Percentiles rank a stretch among this genome's conserved stretches.
Evolutionary conservation across 1,140 invertebrate genomes (phyloP).

Genomic region (Rhyzopertha dominica): DNA sequence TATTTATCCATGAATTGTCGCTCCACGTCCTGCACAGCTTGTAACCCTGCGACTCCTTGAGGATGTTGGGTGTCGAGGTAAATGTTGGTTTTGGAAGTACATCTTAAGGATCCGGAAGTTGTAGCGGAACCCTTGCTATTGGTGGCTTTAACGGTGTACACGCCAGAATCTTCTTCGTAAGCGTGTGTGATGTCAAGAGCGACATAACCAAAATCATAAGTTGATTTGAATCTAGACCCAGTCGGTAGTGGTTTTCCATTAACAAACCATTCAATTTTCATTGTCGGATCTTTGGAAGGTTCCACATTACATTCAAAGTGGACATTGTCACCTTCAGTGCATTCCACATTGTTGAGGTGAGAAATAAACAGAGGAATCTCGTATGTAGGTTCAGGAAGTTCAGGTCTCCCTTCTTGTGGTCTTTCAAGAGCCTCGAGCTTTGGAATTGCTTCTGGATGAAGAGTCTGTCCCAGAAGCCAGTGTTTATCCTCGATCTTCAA

Average conservation of each 20-base stretch:
- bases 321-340: constrained; percentile 82
- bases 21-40: constrained; percentile 81
- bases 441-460: constrained; percentile 86
- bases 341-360: constrained; percentile 85
- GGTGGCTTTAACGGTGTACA: constrained; percentile 88
- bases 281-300: constrained; percentile 89
- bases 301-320: constrained; percentile 95
- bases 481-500: constrained; percentile 85
- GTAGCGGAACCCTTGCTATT: constrained; percentile 86
- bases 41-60: constrained; percentile 77
- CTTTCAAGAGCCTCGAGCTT: constrained; percentile 83
- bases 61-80: constrained; percentile 86
- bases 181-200: constrained; percentile 75
- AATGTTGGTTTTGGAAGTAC: constrained; percentile 71
- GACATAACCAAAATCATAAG: constrained; percentile 85
- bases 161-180: constrained; percentile 83
- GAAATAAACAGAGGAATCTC: constrained; percentile 85
- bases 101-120: constrained; percentile 80
- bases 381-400: constrained; percentile 68
- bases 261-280: constrained; percentile 88
- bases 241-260: constrained; percentile 77
- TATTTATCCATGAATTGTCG: constrained; percentile 67
- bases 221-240: constrained; percentile 76
- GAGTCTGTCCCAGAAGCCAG: constrained; percentile 80
- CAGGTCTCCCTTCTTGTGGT: constrained; percentile 58